A percentile compares a stretch with the other conserved stretches of the same genome.
phyloP scores from a whole-genome alignment of 2,888 invertebrate genomes.

The Xanthorhoe spadicearia region DNA sequence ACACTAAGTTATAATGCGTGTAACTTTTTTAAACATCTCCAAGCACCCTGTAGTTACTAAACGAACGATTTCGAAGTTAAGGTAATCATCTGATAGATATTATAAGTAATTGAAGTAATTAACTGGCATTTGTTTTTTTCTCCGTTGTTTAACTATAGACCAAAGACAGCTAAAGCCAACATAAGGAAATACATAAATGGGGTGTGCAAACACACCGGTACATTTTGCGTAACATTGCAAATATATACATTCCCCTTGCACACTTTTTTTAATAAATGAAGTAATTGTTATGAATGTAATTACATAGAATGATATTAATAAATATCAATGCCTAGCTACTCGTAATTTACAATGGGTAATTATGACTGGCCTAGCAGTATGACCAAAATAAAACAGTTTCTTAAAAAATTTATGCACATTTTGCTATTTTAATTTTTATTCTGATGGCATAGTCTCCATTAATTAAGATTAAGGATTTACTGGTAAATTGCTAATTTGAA shows the following conservation, averaged over 20 bases:
- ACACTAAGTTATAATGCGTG: conserved; percentile 53
- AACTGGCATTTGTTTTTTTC: conserved; percentile 15
- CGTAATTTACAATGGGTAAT: neutral
- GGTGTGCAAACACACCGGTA: conserved; percentile 1
- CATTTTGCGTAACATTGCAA: conserved; percentile 7
- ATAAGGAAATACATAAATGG: neutral
- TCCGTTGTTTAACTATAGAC: conserved; percentile 2
- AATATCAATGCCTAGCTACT: neutral
- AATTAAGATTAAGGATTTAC: conserved; percentile 14
- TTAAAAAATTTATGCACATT: neutral
- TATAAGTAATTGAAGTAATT: conserved; percentile 18
- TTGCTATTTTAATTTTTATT: neutral
- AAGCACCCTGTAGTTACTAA: conserved; percentile 56
- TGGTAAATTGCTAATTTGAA: conserved; percentile 23
- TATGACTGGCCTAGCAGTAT: neutral
- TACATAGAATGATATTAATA: neutral
- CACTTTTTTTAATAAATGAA: conserved; percentile 1
- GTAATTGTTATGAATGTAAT: no score
- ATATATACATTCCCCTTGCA: conserved; percentile 9
- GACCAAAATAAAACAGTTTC: neutral
- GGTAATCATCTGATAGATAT: neutral
- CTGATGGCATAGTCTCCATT: conserved; percentile 9
- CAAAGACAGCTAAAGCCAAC: conserved; percentile 6
- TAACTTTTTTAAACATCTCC: conserved; percentile 57
- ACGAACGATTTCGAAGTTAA: conserved; percentile 9